phyloP scores from a whole-genome alignment of 2,797 vertebrate species.

The Acridotheres tristis region DNA sequence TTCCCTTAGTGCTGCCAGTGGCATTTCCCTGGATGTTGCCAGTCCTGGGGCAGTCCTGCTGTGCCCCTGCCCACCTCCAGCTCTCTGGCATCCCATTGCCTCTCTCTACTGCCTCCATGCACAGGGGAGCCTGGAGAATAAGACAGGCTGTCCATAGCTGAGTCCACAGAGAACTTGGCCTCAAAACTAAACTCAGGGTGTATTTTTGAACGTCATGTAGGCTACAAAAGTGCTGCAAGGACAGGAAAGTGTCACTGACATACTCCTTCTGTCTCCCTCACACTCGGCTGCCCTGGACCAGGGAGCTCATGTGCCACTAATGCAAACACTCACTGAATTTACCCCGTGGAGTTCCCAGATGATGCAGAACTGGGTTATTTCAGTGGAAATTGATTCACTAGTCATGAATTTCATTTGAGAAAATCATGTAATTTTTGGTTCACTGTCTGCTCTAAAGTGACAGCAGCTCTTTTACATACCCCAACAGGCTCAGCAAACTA shows the following conservation, averaged over 20 bases:
- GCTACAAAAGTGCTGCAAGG: not conserved
- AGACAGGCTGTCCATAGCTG: not conserved
- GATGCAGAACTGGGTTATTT: conserved; percentile 1
- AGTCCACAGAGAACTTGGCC: not conserved
- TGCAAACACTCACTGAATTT: not conserved
- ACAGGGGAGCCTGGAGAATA: not conserved
- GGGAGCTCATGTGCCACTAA: not conserved
- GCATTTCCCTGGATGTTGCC: not conserved
- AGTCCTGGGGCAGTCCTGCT: not conserved
- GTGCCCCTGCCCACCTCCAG: accelerated
- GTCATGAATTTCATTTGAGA: conserved; percentile 2
- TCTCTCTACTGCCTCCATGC: not conserved
- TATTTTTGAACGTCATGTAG: not conserved
- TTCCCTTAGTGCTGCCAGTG: not conserved
- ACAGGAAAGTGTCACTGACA: not conserved
- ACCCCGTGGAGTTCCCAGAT: not conserved
- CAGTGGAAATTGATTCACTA: not conserved
- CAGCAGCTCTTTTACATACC: not conserved
- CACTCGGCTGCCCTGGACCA: not conserved
- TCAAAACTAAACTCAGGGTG: not conserved
- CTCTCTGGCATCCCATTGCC: not conserved
- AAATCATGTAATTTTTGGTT: conserved; percentile 9
- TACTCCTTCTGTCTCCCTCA: not conserved
- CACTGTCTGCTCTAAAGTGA: not conserved
- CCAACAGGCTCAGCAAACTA: not conserved